Base-by-base conservation (phyloP, 2,113 vertebrate species). In the Choloepus hoffmanni region DNA sequence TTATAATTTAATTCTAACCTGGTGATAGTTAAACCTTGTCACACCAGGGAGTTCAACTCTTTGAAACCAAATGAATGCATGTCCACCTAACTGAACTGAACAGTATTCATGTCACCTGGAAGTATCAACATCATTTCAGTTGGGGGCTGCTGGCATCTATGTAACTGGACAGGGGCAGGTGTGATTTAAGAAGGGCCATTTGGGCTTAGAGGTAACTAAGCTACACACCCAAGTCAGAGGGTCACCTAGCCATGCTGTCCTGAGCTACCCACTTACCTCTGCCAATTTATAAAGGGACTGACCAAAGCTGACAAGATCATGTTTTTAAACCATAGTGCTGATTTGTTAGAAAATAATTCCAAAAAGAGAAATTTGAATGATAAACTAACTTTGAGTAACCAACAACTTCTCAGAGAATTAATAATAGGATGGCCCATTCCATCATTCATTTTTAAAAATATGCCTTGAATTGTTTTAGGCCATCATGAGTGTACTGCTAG, bases 1-100 rank as follows among this genome's bases (percentile, higher is more conserved):
- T 87, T 93, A 45, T 5, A 86, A 92, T 53, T 81, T 23, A 81
- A 84, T 72, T 74, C 45, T 55, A 81, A 89, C 30, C 45, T 30
- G 23, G 73, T 82, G 65, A 43, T 60, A 33, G 24, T 50, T 58
- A 15, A 16, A 36, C 7, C 50, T 48, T 79, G 30, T 68, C 60
- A 79, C 23, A 84, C 16, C 9, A 92, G 33, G 63, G 33, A 72
- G 36, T 68, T 85, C 5, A 21, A 36, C 70, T 67, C 43, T 60
- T 48, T 43, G 14, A 40, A 58, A 62, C 16, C 7, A 93, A 50
- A 74, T 16, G 36, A 50, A 15, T 73, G 40, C 28, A n/a, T 67
- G 62, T n/a, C 10, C 2, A 40, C 6, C 33, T 83, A 73, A 81
- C 23, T 26, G 19, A 55, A 62, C 11, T 1, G 60, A 15, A 60